phyloP scores from a whole-genome alignment of 2,113 vertebrate genomes.

The Oncorhynchus keta region DNA sequence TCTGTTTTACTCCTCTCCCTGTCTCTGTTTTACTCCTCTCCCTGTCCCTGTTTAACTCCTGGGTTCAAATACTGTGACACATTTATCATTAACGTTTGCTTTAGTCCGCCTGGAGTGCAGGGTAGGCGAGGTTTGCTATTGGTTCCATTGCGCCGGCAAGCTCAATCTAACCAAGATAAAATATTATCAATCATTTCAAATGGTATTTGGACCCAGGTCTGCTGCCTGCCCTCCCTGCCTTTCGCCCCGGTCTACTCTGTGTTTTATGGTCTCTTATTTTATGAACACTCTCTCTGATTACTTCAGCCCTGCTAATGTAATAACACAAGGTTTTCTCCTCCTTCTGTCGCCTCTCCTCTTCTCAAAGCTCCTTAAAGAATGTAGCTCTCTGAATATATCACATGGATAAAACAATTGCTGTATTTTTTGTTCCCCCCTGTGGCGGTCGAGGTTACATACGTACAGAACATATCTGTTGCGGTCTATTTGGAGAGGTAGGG shows the following conservation, averaged over 20 bases:
- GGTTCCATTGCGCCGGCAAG: background rate
- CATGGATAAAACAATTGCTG: background rate
- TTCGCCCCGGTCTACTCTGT: background rate
- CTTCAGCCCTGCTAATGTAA: constrained; percentile 12
- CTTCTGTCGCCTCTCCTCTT: background rate
- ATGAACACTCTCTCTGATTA: constrained; percentile 17
- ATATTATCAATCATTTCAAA: too few species aligned
- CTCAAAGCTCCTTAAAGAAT: background rate
- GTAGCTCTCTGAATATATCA: constrained; percentile 1
- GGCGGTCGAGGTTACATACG: background rate
- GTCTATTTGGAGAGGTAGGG: background rate
- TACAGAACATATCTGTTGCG: too few species aligned
- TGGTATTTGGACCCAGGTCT: background rate
- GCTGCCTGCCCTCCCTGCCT: background rate
- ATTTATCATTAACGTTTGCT: too few species aligned
- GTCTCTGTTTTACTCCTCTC: too few species aligned
- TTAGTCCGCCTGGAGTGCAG: too few species aligned
- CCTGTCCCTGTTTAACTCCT: too few species aligned
- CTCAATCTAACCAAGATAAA: background rate
- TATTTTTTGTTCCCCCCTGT: background rate
- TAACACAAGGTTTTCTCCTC: constrained; percentile 1
- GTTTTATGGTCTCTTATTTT: constrained; percentile 8
- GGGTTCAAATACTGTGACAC: too few species aligned
- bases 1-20: too few species aligned
- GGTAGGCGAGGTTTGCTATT: too few species aligned